Base-by-base conservation (phyloP, 2,113 vertebrate species). In the Equus przewalskii region DNA sequence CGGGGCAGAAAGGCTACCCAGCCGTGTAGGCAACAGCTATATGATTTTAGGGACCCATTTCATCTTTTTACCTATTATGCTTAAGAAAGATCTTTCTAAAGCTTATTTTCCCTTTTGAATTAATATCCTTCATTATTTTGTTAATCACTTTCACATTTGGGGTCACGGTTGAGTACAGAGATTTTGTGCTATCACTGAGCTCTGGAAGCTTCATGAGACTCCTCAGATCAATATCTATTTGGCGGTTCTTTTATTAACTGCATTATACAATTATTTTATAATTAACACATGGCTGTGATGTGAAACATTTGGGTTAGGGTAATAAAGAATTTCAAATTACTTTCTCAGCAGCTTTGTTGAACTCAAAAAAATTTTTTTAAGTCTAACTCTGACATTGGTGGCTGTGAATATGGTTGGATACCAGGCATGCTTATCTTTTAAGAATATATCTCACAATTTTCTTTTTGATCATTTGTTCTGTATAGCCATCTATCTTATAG, bases 261-360 rank as follows among this genome's bases (percentile, higher is more conserved):
- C 44, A 44, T 79, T 67, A 89, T 49, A 54, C 24, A 65, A 28
- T 92, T 94, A 87, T 75, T 54, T 84, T 54, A 28, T 95, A 85
- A 97, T 95, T 97, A 86, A 69, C 18, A 70, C 83, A 86, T 86
- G 30, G 13, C 41, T 91, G 21, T 87, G 76, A 75, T 91, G 41
- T 64, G 60, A 94, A 96, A n/a, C 24, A 54, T 91, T 96, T 96
- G 26, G 30, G 28, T 85, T 78, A 72, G 19, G 44, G 79, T 62
- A 89, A 62, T 80, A 72, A 79, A 80, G 69, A 92, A 69, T 54
- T 97, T 91, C 49, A 78, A 75, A 58, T 33, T 72, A 58, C 41
- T 65, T 84, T 64, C 10, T 84, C 21, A 62, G 56, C 44, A 79
- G 26, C 33, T 93, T 44, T 75, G 15, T 56, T 91, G 70, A 95